phyloP scores from a whole-genome alignment of 2,888 invertebrate species.

The Xylocampa areola region DNA sequence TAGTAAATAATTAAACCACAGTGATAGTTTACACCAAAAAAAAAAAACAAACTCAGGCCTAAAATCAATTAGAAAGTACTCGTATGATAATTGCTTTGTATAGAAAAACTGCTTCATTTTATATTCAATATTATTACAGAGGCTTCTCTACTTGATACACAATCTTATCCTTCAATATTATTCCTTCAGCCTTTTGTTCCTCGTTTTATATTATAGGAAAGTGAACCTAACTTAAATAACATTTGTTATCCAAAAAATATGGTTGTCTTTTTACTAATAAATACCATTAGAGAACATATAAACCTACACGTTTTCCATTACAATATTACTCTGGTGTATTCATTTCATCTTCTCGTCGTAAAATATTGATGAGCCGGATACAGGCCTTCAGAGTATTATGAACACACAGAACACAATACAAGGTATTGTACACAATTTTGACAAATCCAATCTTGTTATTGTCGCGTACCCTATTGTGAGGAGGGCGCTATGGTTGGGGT shows the following conservation, averaged over 20 bases:
- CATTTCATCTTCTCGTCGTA: background rate
- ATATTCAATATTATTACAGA: no score
- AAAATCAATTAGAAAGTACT: no score
- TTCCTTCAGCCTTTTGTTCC: conserved; percentile 5
- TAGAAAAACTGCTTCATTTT: no score
- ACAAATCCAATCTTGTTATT: conserved; percentile 41
- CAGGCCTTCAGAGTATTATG: background rate
- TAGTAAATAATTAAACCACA: no score
- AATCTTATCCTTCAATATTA: conserved; percentile 7
- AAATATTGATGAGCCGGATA: conserved; percentile 13
- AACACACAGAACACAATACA: conserved; percentile 22
- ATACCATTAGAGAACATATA: background rate
- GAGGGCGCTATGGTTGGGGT: conserved; percentile 14
- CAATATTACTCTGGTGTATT: background rate
- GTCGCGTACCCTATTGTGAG: conserved; percentile 18
- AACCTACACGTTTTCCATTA: conserved; percentile 11
- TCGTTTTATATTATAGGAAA: no score
- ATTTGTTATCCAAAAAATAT: background rate
- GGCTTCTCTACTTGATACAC: no score
- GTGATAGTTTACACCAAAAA: no score
- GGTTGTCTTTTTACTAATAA: background rate
- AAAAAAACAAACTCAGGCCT: no score
- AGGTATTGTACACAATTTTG: conserved; percentile 14
- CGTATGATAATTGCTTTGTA: no score
- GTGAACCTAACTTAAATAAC: no score